Evolutionary conservation across 2,113 vertebrate genomes (phyloP).

Genomic region (Aphyosemion australe): DNA sequence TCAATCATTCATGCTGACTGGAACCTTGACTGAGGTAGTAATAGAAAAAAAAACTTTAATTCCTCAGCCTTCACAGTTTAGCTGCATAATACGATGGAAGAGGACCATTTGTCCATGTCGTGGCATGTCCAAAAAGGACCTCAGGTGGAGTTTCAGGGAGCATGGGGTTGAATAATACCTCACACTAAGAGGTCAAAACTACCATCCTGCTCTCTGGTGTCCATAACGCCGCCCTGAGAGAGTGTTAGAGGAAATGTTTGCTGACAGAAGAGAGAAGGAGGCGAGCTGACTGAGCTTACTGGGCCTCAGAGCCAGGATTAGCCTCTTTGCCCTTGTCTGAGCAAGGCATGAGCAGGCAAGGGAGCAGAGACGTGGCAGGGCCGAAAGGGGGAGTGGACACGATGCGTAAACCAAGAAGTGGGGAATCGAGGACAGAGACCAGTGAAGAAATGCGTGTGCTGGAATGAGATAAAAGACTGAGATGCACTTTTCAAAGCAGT

Average conservation of each 20-base stretch:
- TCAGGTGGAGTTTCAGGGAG: conserved; percentile 30
- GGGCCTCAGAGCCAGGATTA: conserved; percentile 69
- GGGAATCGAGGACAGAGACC: conserved; percentile 3
- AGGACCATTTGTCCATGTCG: not conserved
- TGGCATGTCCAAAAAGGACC: conserved; percentile 11
- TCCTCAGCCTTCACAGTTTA: not conserved
- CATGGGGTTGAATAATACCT: conserved; percentile 51
- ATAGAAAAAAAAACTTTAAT: not conserved
- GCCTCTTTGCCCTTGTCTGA: conserved; percentile 63
- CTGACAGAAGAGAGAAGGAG: conserved; percentile 54
- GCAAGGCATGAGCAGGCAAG: conserved; percentile 34
- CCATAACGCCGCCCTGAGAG: conserved; percentile 46
- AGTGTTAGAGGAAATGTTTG: conserved; percentile 48
- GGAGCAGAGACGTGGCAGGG: conserved; percentile 34
- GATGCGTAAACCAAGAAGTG: conserved; percentile 32
- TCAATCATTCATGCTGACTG: not conserved
- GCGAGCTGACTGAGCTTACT: conserved; percentile 55
- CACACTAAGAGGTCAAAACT: conserved; percentile 52
- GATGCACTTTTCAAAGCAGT: conserved; percentile 29
- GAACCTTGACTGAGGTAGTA: not conserved
- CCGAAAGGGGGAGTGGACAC: conserved; percentile 42
- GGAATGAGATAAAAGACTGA: conserved; percentile 16
- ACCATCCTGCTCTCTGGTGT: conserved; percentile 45
- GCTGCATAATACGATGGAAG: not conserved
- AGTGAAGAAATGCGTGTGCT: conserved; percentile 3